Conservation (phyloP, 1,140 invertebrate species). For the Drosophila ogumai region DNA sequence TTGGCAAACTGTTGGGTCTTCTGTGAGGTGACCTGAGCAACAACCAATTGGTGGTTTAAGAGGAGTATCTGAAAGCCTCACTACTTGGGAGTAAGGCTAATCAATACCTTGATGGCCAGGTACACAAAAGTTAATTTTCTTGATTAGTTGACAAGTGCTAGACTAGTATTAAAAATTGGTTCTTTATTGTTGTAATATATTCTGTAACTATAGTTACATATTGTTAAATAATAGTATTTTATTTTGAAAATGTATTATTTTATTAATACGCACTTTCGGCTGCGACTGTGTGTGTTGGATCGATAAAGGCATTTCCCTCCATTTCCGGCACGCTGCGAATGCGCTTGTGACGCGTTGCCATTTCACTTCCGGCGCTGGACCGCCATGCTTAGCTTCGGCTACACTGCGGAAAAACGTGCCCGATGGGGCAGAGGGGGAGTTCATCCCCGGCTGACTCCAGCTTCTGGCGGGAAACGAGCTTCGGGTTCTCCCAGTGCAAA, state of each 20-base stretch:
- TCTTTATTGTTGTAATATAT: too few relatives aligned
- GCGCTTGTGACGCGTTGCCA: conserved; percentile 69
- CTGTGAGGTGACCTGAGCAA: not conserved
- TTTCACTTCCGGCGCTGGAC: conserved; percentile 73
- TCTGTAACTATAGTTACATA: too few relatives aligned
- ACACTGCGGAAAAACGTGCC: conserved; percentile 30
- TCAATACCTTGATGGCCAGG: not conserved
- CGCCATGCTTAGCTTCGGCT: conserved; percentile 35
- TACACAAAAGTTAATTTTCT: not conserved
- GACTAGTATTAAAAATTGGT: too few relatives aligned
- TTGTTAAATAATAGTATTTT: not conserved
- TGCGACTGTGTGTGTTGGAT: conserved; percentile 2
- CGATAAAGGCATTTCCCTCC: conserved; percentile 62
- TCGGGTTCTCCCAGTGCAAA: conserved; percentile 16
- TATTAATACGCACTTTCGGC: not conserved
- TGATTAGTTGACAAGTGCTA: too few relatives aligned
- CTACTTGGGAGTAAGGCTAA: not conserved
- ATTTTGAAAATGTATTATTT: not conserved
- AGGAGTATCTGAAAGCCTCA: not conserved
- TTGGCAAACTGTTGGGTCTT: conserved; percentile 21
- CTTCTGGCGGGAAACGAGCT: not conserved
- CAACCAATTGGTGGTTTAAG: not conserved
- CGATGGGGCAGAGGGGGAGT: not conserved
- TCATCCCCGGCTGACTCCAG: conserved; percentile 2
- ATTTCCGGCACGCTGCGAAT: conserved; percentile 61